Percentiles rank a stretch among this genome's conserved stretches.
Conservation (phyloP, 2,113 vertebrate species). For the Vimba vimba region DNA sequence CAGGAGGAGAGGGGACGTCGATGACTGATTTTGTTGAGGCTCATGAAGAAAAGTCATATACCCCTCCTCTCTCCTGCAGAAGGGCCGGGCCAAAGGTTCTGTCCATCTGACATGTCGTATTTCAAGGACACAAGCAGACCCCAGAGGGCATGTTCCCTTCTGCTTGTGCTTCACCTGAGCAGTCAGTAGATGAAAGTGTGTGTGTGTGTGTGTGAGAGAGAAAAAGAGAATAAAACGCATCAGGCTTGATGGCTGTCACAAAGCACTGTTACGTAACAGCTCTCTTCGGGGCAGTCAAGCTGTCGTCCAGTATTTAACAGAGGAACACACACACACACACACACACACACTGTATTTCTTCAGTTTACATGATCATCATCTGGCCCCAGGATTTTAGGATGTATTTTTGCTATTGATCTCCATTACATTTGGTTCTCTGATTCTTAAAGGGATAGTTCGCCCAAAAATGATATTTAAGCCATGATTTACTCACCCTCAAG, state of each 20-base stretch:
- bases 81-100: neutral
- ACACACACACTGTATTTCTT: neutral
- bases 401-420: neutral
- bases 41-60: neutral
- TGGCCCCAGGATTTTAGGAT: neutral
- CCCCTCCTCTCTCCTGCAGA: conserved; percentile 2
- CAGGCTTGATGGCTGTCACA: conserved; percentile 37
- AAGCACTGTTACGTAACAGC: conserved; percentile 44
- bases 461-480: no score
- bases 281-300: conserved; percentile 12
- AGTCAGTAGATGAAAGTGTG: neutral
- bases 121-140: conserved; percentile 15
- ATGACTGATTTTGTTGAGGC: neutral
- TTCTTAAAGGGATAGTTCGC: no score
- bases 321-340: neutral
- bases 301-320: conserved; percentile 20
- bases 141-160: conserved; percentile 14
- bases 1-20: neutral
- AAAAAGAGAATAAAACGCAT: neutral
- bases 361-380: neutral
- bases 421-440: neutral
- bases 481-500: no score
- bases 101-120: neutral
- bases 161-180: neutral
- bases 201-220: neutral